These are phyloP conservation scores for Urocitellus parryii DNA, from an alignment of 2,113 vertebrate genomes.

Conservation along the genomic window DNA sequence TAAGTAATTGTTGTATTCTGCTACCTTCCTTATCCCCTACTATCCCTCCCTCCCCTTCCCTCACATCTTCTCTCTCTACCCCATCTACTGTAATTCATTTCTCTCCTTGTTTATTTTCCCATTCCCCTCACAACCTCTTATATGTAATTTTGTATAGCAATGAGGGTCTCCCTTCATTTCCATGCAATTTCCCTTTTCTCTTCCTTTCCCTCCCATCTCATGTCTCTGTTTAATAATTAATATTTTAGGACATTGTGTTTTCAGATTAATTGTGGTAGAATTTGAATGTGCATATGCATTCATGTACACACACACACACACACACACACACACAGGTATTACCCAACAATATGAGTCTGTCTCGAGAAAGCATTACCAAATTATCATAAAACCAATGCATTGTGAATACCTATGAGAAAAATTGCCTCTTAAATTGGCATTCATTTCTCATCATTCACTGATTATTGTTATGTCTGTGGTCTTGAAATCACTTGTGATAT, in stretches of 20 bases:
- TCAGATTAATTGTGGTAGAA: neutral
- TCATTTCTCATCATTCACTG: neutral
- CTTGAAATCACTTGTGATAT: neutral
- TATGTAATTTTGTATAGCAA: too few species aligned
- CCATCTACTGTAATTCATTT: too few species aligned
- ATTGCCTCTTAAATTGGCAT: neutral
- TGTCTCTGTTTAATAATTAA: neutral
- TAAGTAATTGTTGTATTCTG: too few species aligned
- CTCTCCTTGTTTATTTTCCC: too few species aligned
- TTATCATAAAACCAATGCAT: neutral
- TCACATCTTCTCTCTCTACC: too few species aligned
- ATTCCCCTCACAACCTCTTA: too few species aligned
- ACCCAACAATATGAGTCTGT: neutral
- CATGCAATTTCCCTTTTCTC: too few species aligned
- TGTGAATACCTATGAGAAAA: neutral
- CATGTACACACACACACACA: neutral
- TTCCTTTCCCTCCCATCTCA: too few species aligned
- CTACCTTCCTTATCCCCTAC: too few species aligned
- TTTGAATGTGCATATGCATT: too few species aligned
- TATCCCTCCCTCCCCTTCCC: too few species aligned
- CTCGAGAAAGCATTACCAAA: neutral
- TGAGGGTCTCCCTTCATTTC: too few species aligned
- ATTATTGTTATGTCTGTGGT: neutral
- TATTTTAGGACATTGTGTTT: neutral
- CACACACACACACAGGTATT: neutral